A percentile compares a stretch with the other conserved stretches of the same genome.
Evolutionary conservation across 2,888 invertebrate genomes (phyloP).

Genomic region (Acronicta aceris): DNA sequence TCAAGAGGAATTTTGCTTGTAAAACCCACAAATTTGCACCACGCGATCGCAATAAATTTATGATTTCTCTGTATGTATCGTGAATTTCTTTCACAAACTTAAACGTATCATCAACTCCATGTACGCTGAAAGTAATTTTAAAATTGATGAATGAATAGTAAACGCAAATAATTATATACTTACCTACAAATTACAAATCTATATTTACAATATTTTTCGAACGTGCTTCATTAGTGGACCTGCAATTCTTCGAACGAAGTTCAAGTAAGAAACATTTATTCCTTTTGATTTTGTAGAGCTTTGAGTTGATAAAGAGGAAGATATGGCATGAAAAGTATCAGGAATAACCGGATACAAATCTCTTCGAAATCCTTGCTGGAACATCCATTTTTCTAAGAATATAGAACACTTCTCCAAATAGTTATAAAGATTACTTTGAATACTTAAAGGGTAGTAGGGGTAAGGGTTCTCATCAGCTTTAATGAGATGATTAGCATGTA

Average conservation of each 20-base stretch:
- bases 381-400: constrained; percentile 86
- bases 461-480: constrained; percentile 73
- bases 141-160: constrained; percentile 5
- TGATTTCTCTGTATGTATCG: constrained; percentile 78
- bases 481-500: constrained; percentile 71
- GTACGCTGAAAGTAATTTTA: constrained; percentile 62
- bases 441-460: constrained; percentile 76
- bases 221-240: constrained; percentile 83
- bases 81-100: constrained; percentile 79
- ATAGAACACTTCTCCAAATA: constrained; percentile 73
- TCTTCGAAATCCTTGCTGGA: constrained; percentile 83
- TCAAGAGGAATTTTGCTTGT: constrained; percentile 78
- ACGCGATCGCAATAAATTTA: constrained; percentile 74
- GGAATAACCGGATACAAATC: constrained; percentile 83
- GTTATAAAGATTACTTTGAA: constrained; percentile 69
- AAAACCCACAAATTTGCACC: constrained; percentile 76
- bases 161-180: constrained; percentile 10
- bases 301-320: constrained; percentile 69
- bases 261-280: constrained; percentile 80
- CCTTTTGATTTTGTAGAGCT: constrained; percentile 74
- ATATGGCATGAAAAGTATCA: constrained; percentile 81
- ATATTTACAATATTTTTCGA: constrained; percentile 75
- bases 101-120: constrained; percentile 72
- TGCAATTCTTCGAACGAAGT: constrained; percentile 79
- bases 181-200: constrained; percentile 1